A percentile compares a stretch with the other conserved stretches of the same genome.
These are phyloP conservation scores for Thunnus thynnus DNA, from an alignment of 2,113 vertebrate genomes.

Conservation along the genomic window DNA sequence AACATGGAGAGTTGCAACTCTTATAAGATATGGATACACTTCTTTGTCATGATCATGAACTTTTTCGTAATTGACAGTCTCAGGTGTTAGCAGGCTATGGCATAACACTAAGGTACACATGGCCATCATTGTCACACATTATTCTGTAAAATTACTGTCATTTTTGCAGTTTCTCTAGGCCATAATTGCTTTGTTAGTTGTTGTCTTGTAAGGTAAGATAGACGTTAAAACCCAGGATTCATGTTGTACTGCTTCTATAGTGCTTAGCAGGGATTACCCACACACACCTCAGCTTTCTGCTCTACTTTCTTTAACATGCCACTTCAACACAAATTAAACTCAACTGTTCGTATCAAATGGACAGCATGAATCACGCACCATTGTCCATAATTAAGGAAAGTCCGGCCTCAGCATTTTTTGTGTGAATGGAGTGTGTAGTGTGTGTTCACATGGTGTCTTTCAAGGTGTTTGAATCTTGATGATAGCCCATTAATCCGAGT, in stretches of 20 bases:
- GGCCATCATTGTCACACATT: background rate
- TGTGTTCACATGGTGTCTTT: constrained; percentile 54
- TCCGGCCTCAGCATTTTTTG: constrained; percentile 68
- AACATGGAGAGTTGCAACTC: background rate
- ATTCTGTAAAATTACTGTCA: background rate
- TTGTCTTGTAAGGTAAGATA: background rate
- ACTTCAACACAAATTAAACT: constrained; percentile 66
- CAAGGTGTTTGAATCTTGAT: constrained; percentile 69
- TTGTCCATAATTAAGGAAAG: constrained; percentile 65
- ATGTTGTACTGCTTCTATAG: background rate
- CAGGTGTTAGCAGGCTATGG: background rate
- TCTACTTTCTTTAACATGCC: constrained; percentile 39
- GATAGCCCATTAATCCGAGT: constrained; percentile 71
- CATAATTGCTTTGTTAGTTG: background rate
- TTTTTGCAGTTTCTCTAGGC: constrained; percentile 1
- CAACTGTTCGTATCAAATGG: constrained; percentile 58
- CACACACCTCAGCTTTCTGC: constrained; percentile 6
- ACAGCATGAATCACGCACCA: constrained; percentile 45
- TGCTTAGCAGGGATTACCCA: background rate
- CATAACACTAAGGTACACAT: background rate
- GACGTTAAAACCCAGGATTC: background rate
- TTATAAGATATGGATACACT: background rate
- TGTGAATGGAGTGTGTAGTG: constrained; percentile 53
- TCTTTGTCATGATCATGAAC: background rate
- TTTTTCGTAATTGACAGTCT: background rate